These are phyloP conservation scores for Enteromius argenteus DNA, from an alignment of 2,797 vertebrate species.

Conservation along the genomic window DNA sequence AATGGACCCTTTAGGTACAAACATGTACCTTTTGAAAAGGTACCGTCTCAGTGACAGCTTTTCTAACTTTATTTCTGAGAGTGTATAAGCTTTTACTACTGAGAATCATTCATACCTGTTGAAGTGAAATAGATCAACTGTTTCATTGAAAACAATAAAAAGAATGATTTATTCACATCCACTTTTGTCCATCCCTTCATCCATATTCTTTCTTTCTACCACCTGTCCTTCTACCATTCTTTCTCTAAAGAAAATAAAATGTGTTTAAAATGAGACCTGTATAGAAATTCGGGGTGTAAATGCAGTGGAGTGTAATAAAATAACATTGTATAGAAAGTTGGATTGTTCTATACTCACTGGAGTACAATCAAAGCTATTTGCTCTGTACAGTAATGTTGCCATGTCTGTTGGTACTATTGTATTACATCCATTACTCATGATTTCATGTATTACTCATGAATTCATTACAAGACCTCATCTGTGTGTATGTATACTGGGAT, in stretches of 20 bases:
- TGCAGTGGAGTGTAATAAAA: neutral
- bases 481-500: conserved; percentile 15
- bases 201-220: neutral
- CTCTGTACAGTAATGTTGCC: conserved; percentile 2
- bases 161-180: neutral
- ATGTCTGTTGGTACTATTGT: conserved; percentile 27
- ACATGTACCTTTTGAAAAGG: too few relatives aligned
- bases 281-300: too few relatives aligned
- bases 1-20: too few relatives aligned
- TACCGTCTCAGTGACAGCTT: too few relatives aligned
- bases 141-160: neutral
- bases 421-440: conserved; percentile 24
- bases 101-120: neutral
- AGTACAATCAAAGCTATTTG: conserved; percentile 16
- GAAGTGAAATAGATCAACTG: neutral
- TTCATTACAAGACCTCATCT: conserved; percentile 27
- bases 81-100: neutral
- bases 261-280: neutral
- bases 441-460: conserved; percentile 23
- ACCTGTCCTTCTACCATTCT: neutral
- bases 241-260: neutral
- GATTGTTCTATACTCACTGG: neutral
- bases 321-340: neutral
- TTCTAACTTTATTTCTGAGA: too few relatives aligned
- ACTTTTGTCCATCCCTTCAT: neutral